Evolutionary conservation across 2,797 vertebrate genomes (phyloP).

Genomic region (Poeciliopsis turneri): DNA sequence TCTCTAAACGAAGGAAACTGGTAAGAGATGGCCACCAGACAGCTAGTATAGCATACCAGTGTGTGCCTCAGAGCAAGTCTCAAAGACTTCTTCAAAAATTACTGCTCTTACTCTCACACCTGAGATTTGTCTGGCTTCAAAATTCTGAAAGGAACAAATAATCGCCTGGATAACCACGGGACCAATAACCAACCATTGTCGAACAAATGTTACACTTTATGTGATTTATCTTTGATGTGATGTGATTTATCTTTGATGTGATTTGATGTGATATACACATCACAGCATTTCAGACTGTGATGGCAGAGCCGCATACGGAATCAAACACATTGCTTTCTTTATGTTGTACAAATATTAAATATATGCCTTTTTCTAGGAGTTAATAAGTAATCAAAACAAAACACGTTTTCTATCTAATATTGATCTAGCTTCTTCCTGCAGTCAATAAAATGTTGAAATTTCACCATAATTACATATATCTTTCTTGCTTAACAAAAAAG

Average conservation of each 20-base stretch:
- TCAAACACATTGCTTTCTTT: background rate
- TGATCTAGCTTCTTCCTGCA: background rate
- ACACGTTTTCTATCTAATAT: background rate
- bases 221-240: background rate
- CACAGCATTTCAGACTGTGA: background rate
- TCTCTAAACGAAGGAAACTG: background rate
- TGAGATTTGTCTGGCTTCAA: background rate
- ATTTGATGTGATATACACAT: too few species aligned
- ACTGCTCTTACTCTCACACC: background rate
- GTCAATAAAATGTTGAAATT: background rate
- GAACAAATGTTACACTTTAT: background rate
- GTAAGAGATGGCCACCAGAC: background rate
- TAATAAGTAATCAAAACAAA: background rate
- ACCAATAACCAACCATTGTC: background rate
- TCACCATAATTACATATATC: background rate
- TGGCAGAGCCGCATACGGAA: background rate
- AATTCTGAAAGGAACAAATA: background rate
- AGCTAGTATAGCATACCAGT: background rate
- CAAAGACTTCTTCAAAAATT: background rate
- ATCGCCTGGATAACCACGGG: background rate
- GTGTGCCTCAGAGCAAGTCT: background rate
- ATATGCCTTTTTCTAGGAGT: background rate
- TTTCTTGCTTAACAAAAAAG: background rate
- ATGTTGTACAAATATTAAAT: background rate
- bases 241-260: background rate